A percentile compares a stretch with the other conserved stretches of the same genome.
These are phyloP conservation scores for Danionella dracula DNA, from an alignment of 2,797 vertebrate species.

Conservation along the genomic window DNA sequence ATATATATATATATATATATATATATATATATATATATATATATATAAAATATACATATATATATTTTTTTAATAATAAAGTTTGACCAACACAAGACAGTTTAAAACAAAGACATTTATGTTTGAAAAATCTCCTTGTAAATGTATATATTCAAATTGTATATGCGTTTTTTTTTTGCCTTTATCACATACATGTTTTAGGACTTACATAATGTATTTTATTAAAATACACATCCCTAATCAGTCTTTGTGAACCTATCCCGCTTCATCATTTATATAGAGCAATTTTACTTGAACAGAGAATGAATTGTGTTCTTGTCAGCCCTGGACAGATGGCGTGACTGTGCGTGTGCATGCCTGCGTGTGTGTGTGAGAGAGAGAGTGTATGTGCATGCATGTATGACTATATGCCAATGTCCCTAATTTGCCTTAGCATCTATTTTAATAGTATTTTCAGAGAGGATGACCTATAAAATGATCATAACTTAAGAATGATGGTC, in stretches of 20 bases:
- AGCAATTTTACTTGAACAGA: slow-evolving; percentile 1
- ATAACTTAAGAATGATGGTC: neutral
- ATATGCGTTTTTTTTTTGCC: no score
- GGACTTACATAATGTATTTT: neutral
- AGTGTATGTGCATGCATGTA: neutral
- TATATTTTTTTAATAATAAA: no score
- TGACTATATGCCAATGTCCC: neutral
- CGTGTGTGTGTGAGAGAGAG: neutral
- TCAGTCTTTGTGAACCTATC: neutral
- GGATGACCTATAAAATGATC: neutral
- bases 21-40: no score
- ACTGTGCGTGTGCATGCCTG: slow-evolving; percentile 1
- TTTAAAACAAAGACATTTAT: no score
- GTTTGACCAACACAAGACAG: no score
- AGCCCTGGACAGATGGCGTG: slow-evolving; percentile 32
- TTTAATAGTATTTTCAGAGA: neutral
- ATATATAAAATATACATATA: no score
- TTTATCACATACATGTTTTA: neutral
- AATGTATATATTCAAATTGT: no score
- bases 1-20: no score
- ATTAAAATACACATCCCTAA: neutral
- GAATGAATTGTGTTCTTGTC: slow-evolving; percentile 26
- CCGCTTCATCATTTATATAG: slow-evolving; percentile 1
- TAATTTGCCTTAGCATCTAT: slow-evolving; percentile 10
- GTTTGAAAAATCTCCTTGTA: no score